A percentile compares a stretch with the other conserved stretches of the same genome.
These are phyloP conservation scores for Montipora capitata DNA, from an alignment of 92 coral and sea anemone genomes.

Conservation along the genomic window DNA sequence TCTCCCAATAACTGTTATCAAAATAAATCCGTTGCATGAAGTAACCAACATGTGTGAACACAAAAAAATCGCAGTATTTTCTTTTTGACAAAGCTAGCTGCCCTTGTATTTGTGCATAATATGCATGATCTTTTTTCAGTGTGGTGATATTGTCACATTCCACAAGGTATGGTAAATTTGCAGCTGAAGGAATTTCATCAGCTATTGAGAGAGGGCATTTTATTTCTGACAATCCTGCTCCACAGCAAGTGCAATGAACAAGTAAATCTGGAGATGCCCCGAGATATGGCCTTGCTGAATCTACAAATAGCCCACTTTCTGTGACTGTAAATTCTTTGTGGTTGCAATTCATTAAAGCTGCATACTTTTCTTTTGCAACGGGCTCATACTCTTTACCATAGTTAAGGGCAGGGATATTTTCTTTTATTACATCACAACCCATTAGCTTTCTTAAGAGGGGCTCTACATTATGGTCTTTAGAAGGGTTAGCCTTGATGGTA, in stretches of 20 bases:
- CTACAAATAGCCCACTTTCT: conserved; percentile 64
- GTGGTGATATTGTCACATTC: neutral
- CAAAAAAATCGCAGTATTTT: conserved; percentile 64
- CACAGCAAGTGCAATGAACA: conserved; percentile 56
- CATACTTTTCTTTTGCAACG: neutral
- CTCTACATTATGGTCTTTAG: neutral
- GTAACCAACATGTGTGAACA: conserved; percentile 28
- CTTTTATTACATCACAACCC: neutral
- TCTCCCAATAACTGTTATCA: conserved; percentile 46
- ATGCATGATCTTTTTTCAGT: conserved; percentile 40
- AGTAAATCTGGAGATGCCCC: conserved; percentile 68
- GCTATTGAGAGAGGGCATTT: conserved; percentile 46
- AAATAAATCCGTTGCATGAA: conserved; percentile 22
- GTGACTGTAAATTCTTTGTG: conserved; percentile 33
- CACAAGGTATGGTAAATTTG: conserved; percentile 6
- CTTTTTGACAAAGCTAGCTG: conserved; percentile 51
- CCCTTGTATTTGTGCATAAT: conserved; percentile 66
- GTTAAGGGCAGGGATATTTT: neutral
- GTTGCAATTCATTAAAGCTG: neutral
- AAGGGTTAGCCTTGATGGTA: conserved; percentile 8
- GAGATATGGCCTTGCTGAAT: conserved; percentile 24
- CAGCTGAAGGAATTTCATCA: conserved; percentile 10
- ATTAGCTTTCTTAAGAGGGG: conserved; percentile 1
- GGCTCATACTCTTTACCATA: conserved; percentile 1
- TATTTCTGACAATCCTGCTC: conserved; percentile 37